These are phyloP conservation scores for Macrotis lagotis DNA, from an alignment of 2,113 vertebrate species.

Conservation along the genomic window DNA sequence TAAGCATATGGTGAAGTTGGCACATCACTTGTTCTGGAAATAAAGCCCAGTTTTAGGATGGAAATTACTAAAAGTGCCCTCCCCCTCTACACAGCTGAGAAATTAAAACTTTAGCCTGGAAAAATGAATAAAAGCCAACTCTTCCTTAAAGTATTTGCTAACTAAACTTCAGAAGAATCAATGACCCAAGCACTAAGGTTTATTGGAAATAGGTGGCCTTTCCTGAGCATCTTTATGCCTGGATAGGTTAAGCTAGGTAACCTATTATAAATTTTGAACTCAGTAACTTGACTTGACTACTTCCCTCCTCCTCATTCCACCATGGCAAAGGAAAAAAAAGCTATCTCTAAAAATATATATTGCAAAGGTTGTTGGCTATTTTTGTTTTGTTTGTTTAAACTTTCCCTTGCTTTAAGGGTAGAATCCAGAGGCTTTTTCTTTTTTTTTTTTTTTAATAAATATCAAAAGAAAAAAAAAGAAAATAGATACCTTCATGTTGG, in stretches of 20 bases:
- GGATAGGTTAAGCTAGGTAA: conserved; percentile 31
- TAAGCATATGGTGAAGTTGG: conserved; percentile 70
- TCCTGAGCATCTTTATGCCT: conserved; percentile 22
- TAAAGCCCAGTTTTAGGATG: conserved; percentile 51
- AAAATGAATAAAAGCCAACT: conserved; percentile 30
- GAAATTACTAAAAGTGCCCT: conserved; percentile 67
- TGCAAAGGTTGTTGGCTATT: conserved; percentile 6
- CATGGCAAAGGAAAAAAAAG: conserved; percentile 52
- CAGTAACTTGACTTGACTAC: conserved; percentile 21
- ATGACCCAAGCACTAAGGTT: conserved; percentile 18
- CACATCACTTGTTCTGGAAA: conserved; percentile 65
- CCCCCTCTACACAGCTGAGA: not conserved
- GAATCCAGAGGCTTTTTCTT: conserved; percentile 28
- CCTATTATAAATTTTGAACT: conserved; percentile 31
- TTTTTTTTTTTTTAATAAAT: not conserved
- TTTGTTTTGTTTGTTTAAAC: conserved; percentile 39
- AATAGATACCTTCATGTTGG: not conserved
- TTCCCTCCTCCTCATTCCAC: not conserved
- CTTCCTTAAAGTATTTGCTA: conserved; percentile 47
- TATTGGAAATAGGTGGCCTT: not conserved
- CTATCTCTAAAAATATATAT: conserved; percentile 36
- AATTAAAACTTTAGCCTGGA: not conserved
- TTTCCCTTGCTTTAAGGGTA: conserved; percentile 1
- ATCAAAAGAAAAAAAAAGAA: conserved; percentile 5
- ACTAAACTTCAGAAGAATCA: conserved; percentile 45